These are phyloP conservation scores for Tachuris rubrigastra DNA, from an alignment of 2,113 vertebrate species.

Conservation along the genomic window DNA sequence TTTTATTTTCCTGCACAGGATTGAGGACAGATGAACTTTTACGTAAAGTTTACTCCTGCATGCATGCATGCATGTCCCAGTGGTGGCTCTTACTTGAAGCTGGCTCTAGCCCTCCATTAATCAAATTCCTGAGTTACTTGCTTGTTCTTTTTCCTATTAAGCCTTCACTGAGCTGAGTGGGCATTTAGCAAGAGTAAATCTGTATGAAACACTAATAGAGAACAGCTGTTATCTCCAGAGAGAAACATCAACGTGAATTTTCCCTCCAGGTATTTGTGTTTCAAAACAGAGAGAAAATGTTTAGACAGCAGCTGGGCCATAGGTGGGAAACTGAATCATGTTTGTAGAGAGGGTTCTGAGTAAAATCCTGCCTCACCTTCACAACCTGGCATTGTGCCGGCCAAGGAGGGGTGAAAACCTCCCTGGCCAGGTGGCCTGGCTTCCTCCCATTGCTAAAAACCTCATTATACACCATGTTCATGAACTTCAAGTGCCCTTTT, in stretches of 20 bases:
- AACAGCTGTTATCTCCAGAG: neutral
- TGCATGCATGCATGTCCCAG: neutral
- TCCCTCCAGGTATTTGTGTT: neutral
- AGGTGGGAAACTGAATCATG: neutral
- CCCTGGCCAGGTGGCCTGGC: neutral
- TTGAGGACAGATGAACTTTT: conserved; percentile 7
- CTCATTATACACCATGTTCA: accelerated
- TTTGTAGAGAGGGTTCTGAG: neutral
- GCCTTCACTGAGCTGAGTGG: neutral
- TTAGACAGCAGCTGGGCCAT: neutral
- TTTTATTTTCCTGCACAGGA: neutral
- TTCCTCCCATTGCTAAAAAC: neutral
- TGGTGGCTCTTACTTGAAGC: neutral
- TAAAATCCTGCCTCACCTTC: neutral
- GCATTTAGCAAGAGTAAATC: conserved; percentile 10
- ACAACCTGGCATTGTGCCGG: neutral
- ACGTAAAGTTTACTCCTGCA: neutral
- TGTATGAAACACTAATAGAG: neutral
- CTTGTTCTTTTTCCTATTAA: conserved; percentile 16
- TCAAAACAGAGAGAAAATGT: neutral
- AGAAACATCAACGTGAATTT: neutral
- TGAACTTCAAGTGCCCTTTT: conserved; percentile 19
- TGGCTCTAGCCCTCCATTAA: neutral
- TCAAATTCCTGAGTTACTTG: neutral
- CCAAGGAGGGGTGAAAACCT: neutral